Evolutionary conservation across 2,113 vertebrate species (phyloP), one percentile per base, ranked within the genome.

Genomic region (Origma solitaria): DNA sequence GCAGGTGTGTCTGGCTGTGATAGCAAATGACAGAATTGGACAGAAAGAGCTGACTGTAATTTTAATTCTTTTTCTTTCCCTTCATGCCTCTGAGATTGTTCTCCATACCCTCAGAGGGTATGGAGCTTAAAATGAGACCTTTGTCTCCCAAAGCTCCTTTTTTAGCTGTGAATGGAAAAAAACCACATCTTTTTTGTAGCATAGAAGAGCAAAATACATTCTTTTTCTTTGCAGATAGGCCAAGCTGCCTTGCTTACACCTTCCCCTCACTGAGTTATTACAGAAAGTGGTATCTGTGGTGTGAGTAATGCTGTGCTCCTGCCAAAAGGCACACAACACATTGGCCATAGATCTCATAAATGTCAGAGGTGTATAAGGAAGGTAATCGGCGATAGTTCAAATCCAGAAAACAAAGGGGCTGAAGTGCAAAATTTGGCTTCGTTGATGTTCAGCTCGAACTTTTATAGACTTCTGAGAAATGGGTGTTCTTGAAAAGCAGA

Each of bases 281-380:
- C 81, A 87, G 89, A 85, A 68, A 62, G 78, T 70, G 92, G 42
- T 94, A 79, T 90, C 88, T 95, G 70, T 84, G 44, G 47, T 60
- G 86, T 96, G 96, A 96, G 85, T 94, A 80, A 96, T 94, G 91
- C 86, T 78, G 60, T 61, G 45, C 64, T 92, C 61, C 92, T 96
- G 96, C 91, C 95, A 94, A 49, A 92, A 92, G 89, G 47, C 73
- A 51, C 81, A 85, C 86, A 82, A 85, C 62, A 77, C 95, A 80
- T 44, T 31, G 82, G 68, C 95, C 69, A 51, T 94, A 92, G 88
- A 92, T 92, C 95, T 95, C 76, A 31, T 60, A 64, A 80, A 86
- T 91, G 94, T 94, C 95, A 91, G 83, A n/a, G 77, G 69, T 42
- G 7, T 92, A 49, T 57, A 71, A 77, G 78, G 73, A 72, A 89